These are phyloP conservation scores for Mesorhabditis spiculigera DNA, from an alignment of 2,888 invertebrate genomes.

Conservation along the genomic window DNA sequence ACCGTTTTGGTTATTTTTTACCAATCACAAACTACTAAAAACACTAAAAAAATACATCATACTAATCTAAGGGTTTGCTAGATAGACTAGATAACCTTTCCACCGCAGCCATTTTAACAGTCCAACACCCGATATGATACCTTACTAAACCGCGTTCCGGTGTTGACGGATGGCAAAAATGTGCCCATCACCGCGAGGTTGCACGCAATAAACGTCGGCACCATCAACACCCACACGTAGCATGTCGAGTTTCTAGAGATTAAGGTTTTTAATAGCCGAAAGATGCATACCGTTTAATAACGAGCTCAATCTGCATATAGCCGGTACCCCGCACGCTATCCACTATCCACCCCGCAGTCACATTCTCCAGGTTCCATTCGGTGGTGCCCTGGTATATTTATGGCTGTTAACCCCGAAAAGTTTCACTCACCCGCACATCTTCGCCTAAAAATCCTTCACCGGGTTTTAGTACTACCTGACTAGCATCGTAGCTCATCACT, in stretches of 20 bases:
- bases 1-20: no score
- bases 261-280: background rate
- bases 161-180: background rate
- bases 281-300: slow-evolving; percentile 1
- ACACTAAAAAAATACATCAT: no score
- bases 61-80: no score
- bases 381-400: background rate
- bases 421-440: background rate
- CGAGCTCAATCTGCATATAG: background rate
- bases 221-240: slow-evolving; percentile 4
- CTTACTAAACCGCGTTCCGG: background rate
- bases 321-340: background rate
- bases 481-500: slow-evolving; percentile 2
- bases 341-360: background rate
- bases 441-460: background rate
- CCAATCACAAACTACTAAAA: no score
- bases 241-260: background rate
- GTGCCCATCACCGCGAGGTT: background rate
- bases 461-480: background rate
- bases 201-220: background rate
- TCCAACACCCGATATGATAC: background rate
- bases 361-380: background rate
- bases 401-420: background rate
- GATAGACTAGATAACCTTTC: no score
- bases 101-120: no score